Evolutionary conservation across 1,140 invertebrate genomes (phyloP), one percentile per base, ranked within the genome.

Genomic region (Anthonomus grandis): DNA sequence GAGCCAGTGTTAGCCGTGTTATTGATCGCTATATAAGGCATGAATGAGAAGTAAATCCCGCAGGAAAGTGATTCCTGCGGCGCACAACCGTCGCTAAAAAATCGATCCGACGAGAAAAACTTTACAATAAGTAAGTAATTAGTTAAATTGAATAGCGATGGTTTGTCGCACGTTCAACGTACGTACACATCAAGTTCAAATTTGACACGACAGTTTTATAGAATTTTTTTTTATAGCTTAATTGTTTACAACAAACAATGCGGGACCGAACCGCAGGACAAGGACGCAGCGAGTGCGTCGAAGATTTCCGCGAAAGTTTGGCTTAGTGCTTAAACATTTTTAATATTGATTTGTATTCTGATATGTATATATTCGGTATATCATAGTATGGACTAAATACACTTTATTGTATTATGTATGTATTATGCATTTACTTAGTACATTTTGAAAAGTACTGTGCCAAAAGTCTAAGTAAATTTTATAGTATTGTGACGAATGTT

Each of bases 31-130:
- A 13, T 3, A 13, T n/a, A 38, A 38, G 21, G 4, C 17, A 36
- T 50, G 48, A 50, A 50, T 50, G 48, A 18, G 25, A 1, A 12
- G n/a, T 31, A 2, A 9, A 21, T 21, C 34, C 38, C 27, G 34
- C 48, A 50, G 48, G 34, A 50, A 50, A 38, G 34, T 50, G 39
- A 50, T 22, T 50, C 34, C 36, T 48, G 46, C 42, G 10, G 24
- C 27, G 6, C 27, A 8, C 27, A n/a, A 31, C 6, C 17, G 39
- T 12, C 15, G 39, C 17, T 42, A 17, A 18, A 45, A 23, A 18
- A 45, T 45, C 42, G 42, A 45, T 45, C 22, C 10, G 9, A 23
- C 5, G 2, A n/a, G n/a, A n/a, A n/a, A n/a, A n/a, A n/a, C n/a
- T n/a, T n/a, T n/a, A n/a, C n/a, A n/a, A n/a, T n/a, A n/a, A n/a